Evolutionary conservation across 1,140 invertebrate species (phyloP).

Genomic region (Drosophila willistoni): DNA sequence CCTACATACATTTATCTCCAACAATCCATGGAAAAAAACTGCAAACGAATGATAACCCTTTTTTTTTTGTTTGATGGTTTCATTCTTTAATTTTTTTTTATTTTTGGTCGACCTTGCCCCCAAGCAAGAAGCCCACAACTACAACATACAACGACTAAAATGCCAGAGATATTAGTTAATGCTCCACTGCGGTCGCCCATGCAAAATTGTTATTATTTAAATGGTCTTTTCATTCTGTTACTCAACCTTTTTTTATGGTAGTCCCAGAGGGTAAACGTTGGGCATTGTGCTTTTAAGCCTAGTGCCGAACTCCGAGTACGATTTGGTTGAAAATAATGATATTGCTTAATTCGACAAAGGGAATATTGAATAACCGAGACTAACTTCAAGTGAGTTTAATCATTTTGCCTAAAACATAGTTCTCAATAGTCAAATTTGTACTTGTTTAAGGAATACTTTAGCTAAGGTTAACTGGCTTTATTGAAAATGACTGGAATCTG

Average conservation of each 20-base stretch:
- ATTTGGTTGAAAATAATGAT: too few species aligned
- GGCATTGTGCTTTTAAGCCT: not conserved
- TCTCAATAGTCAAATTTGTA: too few species aligned
- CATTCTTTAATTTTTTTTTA: slow-evolving; percentile 4
- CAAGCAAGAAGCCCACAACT: slow-evolving; percentile 7
- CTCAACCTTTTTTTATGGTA: not conserved
- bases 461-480: too few species aligned
- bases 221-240: slow-evolving; percentile 43
- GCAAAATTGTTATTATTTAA: slow-evolving; percentile 61
- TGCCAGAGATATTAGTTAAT: slow-evolving; percentile 57
- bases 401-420: too few species aligned
- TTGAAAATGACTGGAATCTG: too few species aligned
- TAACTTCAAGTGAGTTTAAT: too few species aligned
- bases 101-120: slow-evolving; percentile 19
- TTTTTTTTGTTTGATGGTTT: slow-evolving; percentile 30
- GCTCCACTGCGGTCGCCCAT: slow-evolving; percentile 48
- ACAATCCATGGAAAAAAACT: slow-evolving; percentile 15
- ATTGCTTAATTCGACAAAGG: too few species aligned
- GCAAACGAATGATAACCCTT: slow-evolving; percentile 30
- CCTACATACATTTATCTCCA: not conserved
- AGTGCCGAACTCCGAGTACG: not conserved
- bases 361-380: too few species aligned
- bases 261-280: slow-evolving; percentile 18
- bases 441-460: too few species aligned
- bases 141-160: slow-evolving; percentile 19